Evolutionary conservation across 2,113 vertebrate genomes (phyloP).

Genomic region (Lepus timidus): DNA sequence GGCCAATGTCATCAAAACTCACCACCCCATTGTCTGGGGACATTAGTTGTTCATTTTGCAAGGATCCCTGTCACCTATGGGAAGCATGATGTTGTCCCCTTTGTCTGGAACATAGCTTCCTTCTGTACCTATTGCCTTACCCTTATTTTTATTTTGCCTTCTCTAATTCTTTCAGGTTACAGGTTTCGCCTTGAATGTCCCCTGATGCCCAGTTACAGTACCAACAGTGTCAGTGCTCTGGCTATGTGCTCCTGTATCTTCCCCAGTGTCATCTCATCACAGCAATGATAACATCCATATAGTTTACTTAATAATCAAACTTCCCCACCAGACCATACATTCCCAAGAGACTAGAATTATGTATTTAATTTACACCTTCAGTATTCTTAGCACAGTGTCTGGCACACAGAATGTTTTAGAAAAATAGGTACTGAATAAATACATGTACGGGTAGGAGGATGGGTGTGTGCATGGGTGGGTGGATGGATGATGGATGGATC

Average conservation of each 20-base stretch:
- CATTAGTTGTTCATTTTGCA: not conserved
- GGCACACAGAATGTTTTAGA: not conserved
- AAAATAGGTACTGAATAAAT: constrained; percentile 34
- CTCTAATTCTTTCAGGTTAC: not conserved
- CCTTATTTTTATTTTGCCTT: not conserved
- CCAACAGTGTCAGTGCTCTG: not conserved
- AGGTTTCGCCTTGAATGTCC: not conserved
- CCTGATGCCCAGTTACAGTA: not conserved
- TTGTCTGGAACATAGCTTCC: not conserved
- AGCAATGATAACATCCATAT: not conserved
- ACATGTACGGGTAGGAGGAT: not conserved
- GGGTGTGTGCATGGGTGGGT: not conserved
- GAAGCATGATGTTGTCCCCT: not conserved
- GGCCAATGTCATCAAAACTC: not conserved
- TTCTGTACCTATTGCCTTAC: not conserved
- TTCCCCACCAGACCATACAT: not conserved
- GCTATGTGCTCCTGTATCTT: not conserved
- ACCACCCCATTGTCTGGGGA: not conserved
- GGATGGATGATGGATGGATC: not conserved
- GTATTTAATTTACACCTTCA: not conserved
- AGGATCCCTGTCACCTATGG: not conserved
- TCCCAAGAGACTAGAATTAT: not conserved
- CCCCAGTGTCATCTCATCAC: not conserved
- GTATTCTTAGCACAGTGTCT: not conserved
- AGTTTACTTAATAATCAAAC: not conserved